phyloP scores from a whole-genome alignment of 2,797 vertebrate genomes.

The Sebastes ruberrimus region DNA sequence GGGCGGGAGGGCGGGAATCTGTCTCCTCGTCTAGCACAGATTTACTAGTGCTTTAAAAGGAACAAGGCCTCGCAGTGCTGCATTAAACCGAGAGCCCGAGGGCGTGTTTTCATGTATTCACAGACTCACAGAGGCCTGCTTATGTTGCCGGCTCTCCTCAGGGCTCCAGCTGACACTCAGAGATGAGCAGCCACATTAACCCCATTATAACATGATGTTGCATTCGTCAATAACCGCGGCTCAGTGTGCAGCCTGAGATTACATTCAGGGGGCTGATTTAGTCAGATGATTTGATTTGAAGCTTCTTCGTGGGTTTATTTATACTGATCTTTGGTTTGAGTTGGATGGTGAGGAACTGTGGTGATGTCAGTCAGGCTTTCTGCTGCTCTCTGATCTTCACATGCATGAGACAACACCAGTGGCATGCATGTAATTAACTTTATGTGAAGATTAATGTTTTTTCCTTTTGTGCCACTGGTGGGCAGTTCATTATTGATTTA shows the following conservation, averaged over 20 bases:
- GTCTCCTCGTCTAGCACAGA: conserved; percentile 3
- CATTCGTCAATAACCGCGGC: not conserved
- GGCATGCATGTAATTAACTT: not conserved
- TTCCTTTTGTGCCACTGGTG: not conserved
- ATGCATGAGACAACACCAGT: not conserved
- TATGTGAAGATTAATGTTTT: not conserved
- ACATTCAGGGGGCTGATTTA: not conserved
- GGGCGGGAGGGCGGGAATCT: not conserved
- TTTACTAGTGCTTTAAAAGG: not conserved
- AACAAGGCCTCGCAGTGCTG: not conserved
- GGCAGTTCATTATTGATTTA: not conserved
- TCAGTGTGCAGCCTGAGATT: conserved; percentile 5
- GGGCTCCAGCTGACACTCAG: conserved; percentile 38
- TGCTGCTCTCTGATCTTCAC: not conserved
- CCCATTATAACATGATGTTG: not conserved
- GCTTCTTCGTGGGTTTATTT: conserved; percentile 1
- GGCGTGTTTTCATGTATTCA: conserved; percentile 18
- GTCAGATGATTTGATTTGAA: conserved; percentile 2
- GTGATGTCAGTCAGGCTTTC: not conserved
- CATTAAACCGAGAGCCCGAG: conserved; percentile 1
- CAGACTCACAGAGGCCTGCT: conserved; percentile 23
- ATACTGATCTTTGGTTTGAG: not conserved
- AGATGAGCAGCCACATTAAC: conserved; percentile 34
- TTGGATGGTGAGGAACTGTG: not conserved
- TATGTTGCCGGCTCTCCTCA: conserved; percentile 5